A percentile compares a stretch with the other conserved stretches of the same genome.
Conservation (phyloP, 2,113 vertebrate genomes). For the Strigops habroptila region DNA sequence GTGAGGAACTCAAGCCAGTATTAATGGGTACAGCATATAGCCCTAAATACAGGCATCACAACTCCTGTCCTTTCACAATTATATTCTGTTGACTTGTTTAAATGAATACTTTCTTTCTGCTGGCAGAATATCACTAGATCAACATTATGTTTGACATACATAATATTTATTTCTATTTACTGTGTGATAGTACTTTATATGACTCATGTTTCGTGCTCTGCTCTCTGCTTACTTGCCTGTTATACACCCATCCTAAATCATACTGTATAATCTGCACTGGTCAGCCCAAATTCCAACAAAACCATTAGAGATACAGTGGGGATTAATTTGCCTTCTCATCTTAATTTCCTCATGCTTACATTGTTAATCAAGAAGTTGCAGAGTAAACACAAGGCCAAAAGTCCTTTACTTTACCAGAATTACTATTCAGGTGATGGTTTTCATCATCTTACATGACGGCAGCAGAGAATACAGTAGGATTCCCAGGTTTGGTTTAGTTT, state of each 20-base stretch:
- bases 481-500: neutral
- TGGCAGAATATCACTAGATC: constrained; percentile 8
- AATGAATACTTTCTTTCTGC: neutral
- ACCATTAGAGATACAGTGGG: neutral
- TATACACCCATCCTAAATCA: neutral
- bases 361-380: neutral
- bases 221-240: neutral
- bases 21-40: neutral
- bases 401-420: neutral
- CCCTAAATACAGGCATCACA: neutral
- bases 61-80: neutral
- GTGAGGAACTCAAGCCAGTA: neutral
- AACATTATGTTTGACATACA: neutral
- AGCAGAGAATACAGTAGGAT: neutral
- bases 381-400: neutral
- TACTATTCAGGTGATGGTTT: neutral
- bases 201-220: neutral
- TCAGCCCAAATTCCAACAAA: neutral
- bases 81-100: neutral
- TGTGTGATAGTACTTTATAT: neutral
- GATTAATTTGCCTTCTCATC: neutral
- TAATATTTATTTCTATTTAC: constrained; percentile 50
- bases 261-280: neutral
- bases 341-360: neutral
- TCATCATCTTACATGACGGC: neutral